A percentile compares a stretch with the other conserved stretches of the same genome.
Conservation (phyloP, 2,888 invertebrate species). For the Pyrochroa serraticornis region DNA sequence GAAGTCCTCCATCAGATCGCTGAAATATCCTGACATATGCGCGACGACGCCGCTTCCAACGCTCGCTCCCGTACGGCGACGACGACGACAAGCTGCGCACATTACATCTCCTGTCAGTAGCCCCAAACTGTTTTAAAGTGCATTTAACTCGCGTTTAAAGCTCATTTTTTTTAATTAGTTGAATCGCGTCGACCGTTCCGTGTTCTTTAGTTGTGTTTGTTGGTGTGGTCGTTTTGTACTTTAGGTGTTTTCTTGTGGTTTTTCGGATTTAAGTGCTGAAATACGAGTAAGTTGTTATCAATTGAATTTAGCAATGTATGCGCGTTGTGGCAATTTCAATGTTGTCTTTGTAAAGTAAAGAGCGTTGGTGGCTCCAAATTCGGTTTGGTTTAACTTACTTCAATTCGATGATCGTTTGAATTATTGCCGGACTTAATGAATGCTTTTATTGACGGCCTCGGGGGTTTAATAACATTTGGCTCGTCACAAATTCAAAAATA, state of each 20-base stretch:
- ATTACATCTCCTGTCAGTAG: slow-evolving; percentile 24
- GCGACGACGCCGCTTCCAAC: slow-evolving; percentile 17
- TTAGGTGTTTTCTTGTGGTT: slow-evolving; percentile 18
- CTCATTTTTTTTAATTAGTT: background rate
- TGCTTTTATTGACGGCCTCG: background rate
- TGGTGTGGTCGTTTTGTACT: slow-evolving; percentile 2
- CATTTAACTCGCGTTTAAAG: slow-evolving; percentile 20
- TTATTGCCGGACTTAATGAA: background rate
- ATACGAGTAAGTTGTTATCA: slow-evolving; percentile 17
- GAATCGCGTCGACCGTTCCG: background rate
- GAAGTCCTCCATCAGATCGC: slow-evolving; percentile 8
- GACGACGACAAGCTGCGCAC: slow-evolving; percentile 12
- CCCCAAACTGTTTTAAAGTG: slow-evolving; percentile 29
- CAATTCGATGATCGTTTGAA: slow-evolving; percentile 10
- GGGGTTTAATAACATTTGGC: background rate
- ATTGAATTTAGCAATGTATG: too few relatives aligned
- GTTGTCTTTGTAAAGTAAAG: too few relatives aligned
- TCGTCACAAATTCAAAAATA: background rate
- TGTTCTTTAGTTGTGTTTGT: slow-evolving; percentile 10
- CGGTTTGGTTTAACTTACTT: slow-evolving; percentile 14
- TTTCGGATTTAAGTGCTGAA: slow-evolving; percentile 19
- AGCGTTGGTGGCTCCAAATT: slow-evolving; percentile 10
- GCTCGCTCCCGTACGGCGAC: slow-evolving; percentile 17
- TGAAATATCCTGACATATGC: slow-evolving; percentile 29
- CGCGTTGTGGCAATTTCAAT: too few relatives aligned